A percentile compares a stretch with the other conserved stretches of the same genome.
phyloP scores from a whole-genome alignment of 1,140 invertebrate species.

The Neodiprion fabricii region DNA sequence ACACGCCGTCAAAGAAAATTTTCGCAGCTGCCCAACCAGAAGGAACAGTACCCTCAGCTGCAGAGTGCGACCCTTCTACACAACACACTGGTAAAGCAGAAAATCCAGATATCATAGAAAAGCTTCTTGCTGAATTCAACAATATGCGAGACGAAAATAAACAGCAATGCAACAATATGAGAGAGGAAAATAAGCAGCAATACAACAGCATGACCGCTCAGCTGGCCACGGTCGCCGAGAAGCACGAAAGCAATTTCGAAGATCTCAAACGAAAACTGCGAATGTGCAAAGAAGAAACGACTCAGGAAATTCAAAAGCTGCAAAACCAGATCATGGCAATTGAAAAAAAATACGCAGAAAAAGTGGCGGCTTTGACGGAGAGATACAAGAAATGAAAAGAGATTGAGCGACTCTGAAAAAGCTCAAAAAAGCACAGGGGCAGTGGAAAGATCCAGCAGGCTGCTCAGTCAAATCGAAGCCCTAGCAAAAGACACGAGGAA shows the following conservation, averaged over 20 bases:
- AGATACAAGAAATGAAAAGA: neutral
- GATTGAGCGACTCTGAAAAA: neutral
- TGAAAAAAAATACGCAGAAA: neutral
- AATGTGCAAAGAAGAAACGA: slow-evolving; percentile 11
- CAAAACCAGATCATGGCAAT: neutral
- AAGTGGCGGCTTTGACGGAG: neutral
- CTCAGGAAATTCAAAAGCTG: neutral
- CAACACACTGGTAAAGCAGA: slow-evolving; percentile 10
- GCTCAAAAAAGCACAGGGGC: neutral
- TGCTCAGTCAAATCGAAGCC: neutral
- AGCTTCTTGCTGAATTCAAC: slow-evolving; percentile 11
- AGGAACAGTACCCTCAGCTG: too few relatives aligned
- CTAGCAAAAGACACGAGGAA: neutral
- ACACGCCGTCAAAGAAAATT: slow-evolving; percentile 14
- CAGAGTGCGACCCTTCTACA: neutral
- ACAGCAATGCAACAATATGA: slow-evolving; percentile 17
- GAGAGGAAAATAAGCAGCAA: slow-evolving; percentile 16
- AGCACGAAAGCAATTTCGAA: slow-evolving; percentile 18
- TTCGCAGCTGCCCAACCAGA: neutral
- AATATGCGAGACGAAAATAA: slow-evolving; percentile 14
- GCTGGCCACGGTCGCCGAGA: neutral
- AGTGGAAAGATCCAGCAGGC: neutral
- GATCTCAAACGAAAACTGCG: neutral
- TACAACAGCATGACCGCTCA: slow-evolving; percentile 12
- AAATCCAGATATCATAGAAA: slow-evolving; percentile 1